Conservation (phyloP, 2,113 vertebrate genomes). For the Sula dactylatra region DNA sequence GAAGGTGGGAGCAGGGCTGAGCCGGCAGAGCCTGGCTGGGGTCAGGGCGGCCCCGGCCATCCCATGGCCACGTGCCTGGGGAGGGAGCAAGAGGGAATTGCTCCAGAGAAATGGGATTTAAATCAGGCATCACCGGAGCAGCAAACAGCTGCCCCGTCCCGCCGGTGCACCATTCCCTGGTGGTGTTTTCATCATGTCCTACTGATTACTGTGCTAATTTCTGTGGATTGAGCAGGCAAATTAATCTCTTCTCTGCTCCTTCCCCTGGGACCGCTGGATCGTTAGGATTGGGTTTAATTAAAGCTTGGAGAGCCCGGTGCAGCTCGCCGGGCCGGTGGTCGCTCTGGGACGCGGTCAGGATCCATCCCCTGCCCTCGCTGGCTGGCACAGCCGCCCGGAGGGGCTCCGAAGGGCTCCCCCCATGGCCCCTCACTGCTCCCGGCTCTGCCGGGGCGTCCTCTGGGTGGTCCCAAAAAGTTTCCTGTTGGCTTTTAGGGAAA, state of each 20-base stretch:
- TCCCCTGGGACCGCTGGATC: background rate
- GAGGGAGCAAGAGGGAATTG: too few relatives aligned
- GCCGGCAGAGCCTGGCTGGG: background rate
- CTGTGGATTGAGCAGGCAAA: background rate
- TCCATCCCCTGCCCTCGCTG: background rate
- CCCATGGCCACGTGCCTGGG: rapidly evolving
- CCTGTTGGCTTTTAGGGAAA: background rate
- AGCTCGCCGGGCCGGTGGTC: rapidly evolving
- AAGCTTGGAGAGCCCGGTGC: background rate
- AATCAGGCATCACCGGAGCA: background rate
- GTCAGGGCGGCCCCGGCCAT: background rate
- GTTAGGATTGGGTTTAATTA: background rate
- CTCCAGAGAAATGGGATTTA: background rate
- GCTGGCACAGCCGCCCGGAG: background rate
- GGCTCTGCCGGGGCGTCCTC: background rate
- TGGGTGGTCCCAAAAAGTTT: rapidly evolving
- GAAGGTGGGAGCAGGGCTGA: background rate
- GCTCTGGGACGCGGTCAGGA: background rate
- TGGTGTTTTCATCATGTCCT: background rate
- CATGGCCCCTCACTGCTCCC: rapidly evolving
- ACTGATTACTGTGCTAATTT: background rate
- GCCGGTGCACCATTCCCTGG: background rate
- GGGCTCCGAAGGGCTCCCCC: background rate
- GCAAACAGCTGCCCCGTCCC: background rate
- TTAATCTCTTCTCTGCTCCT: background rate